Evolutionary conservation across 30 jellyfish, hydroid and myxozoan species (phyloP).

Genomic region (Pelagia noctiluca): DNA sequence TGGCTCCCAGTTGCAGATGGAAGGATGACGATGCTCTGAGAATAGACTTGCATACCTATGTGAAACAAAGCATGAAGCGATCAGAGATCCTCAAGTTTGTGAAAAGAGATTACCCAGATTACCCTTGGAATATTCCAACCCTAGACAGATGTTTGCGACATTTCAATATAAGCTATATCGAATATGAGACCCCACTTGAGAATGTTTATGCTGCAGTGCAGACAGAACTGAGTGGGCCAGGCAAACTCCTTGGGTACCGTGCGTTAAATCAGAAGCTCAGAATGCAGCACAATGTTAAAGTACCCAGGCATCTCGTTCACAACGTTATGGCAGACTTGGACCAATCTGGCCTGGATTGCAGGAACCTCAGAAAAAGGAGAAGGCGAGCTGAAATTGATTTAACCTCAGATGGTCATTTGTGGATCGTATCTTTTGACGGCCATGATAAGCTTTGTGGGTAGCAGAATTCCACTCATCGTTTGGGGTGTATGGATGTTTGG

Average conservation of each 20-base stretch:
- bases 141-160: conserved; percentile 13
- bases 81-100: conserved; percentile 2
- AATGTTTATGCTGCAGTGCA: conserved; percentile 22
- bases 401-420: conserved; percentile 12
- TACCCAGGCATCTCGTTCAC: conserved; percentile 26
- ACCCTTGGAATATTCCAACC: conserved; percentile 15
- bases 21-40: neutral
- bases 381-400: neutral
- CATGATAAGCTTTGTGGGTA: neutral
- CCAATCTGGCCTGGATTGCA: conserved; percentile 10
- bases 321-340: conserved; percentile 14
- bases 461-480: neutral
- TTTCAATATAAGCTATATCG: neutral
- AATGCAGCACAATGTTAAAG: neutral
- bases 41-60: neutral
- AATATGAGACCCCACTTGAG: neutral
- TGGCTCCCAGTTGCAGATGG: neutral
- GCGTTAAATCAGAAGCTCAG: conserved; percentile 21
- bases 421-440: conserved; percentile 30
- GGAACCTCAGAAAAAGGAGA: neutral
- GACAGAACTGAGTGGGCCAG: conserved; percentile 28
- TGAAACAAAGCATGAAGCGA: neutral
- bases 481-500: neutral
- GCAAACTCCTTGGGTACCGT: conserved; percentile 28
- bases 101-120: conserved; percentile 6